Conservation (phyloP, 2,888 invertebrate genomes). For the Didymodactylos carnosus region DNA sequence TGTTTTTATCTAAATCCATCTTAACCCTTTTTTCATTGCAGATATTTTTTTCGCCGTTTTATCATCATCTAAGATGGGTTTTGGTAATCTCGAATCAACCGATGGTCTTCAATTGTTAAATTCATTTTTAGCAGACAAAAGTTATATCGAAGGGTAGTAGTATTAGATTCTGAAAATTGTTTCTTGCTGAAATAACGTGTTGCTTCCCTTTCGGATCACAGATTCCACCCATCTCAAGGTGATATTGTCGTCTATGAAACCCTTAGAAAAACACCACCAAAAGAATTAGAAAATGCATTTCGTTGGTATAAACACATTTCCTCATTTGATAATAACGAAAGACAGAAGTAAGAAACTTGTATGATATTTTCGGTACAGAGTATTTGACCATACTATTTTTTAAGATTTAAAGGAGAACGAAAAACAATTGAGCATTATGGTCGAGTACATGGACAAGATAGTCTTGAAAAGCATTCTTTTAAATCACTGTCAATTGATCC, state of each 20-base stretch:
- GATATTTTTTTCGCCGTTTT: too few species aligned
- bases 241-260: slow-evolving; percentile 11
- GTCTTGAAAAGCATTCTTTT: background rate
- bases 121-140: background rate
- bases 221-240: slow-evolving; percentile 3
- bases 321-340: slow-evolving; percentile 11
- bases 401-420: background rate
- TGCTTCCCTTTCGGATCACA: too few species aligned
- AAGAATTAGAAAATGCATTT: slow-evolving; percentile 5
- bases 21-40: too few species aligned
- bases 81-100: slow-evolving; percentile 7
- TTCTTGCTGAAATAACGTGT: too few species aligned
- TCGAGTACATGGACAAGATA: background rate
- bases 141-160: slow-evolving; percentile 9
- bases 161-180: too few species aligned
- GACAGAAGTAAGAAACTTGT: background rate
- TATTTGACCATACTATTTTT: background rate
- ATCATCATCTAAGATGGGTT: slow-evolving; percentile 8
- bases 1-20: too few species aligned
- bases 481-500: background rate
- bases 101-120: slow-evolving; percentile 9
- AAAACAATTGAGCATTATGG: background rate
- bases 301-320: slow-evolving; percentile 12
- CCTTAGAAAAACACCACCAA: background rate
- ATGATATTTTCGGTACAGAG: too few species aligned